Conservation (phyloP, 2,888 invertebrate genomes). For the Bembecia ichneumoniformis region DNA sequence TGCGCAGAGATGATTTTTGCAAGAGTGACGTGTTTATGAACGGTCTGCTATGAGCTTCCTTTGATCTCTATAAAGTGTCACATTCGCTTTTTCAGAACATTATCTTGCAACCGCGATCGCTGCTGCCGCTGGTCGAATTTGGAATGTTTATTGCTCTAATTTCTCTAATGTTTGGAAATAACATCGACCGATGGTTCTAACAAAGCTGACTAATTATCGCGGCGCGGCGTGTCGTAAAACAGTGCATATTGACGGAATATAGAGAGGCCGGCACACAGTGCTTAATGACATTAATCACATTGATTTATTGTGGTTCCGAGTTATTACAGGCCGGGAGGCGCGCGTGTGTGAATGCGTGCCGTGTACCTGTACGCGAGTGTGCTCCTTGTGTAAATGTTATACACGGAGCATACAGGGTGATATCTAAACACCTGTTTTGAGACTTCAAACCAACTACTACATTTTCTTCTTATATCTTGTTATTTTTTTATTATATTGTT, state of each 20-base stretch:
- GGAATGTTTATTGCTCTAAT: constrained; percentile 38
- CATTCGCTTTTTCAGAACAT: constrained; percentile 27
- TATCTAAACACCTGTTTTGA: constrained; percentile 25
- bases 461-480: no score
- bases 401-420: constrained; percentile 48
- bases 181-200: constrained; percentile 47
- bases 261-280: constrained; percentile 72
- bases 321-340: constrained; percentile 67
- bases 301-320: constrained; percentile 74
- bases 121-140: constrained; percentile 22
- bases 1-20: constrained; percentile 66
- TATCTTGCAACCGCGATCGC: constrained; percentile 26
- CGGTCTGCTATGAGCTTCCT: constrained; percentile 50
- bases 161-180: constrained; percentile 28
- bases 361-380: constrained; percentile 30
- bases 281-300: constrained; percentile 74
- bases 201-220: constrained; percentile 72
- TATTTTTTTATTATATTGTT: no score
- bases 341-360: constrained; percentile 38
- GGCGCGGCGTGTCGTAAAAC: constrained; percentile 70
- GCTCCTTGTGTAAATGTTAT: constrained; percentile 62
- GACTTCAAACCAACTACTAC: neutral
- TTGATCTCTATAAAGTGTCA: constrained; percentile 59
- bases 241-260: constrained; percentile 74
- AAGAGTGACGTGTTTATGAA: constrained; percentile 59